These are phyloP conservation scores for Cotesia congregata DNA, from an alignment of 2,888 invertebrate species.

Conservation along the genomic window DNA sequence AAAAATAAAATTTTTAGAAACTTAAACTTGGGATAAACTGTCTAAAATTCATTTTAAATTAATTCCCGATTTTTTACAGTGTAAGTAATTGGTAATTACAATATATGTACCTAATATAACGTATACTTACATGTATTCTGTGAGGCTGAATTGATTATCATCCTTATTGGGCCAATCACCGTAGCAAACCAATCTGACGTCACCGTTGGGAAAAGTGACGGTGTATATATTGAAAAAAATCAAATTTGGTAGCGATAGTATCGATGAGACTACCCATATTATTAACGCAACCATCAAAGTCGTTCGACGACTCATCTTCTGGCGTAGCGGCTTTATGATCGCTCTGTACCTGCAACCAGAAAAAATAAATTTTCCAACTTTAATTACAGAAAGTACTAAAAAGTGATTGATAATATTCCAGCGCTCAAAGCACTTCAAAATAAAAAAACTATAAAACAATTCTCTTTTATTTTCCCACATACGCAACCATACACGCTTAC, in stretches of 20 bases:
- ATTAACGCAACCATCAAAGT: slow-evolving; percentile 86
- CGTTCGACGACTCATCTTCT: slow-evolving; percentile 86
- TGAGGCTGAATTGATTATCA: slow-evolving; percentile 78
- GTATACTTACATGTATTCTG: slow-evolving; percentile 81
- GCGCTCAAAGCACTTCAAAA: no score
- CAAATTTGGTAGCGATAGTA: slow-evolving; percentile 88
- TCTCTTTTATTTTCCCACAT: no score
- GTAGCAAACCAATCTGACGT: slow-evolving; percentile 82
- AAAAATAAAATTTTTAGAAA: no score
- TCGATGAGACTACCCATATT: slow-evolving; percentile 87
- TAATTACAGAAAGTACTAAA: background rate
- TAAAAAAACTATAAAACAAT: no score
- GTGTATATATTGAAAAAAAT: slow-evolving; percentile 84
- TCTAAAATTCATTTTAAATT: no score
- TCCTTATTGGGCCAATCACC: slow-evolving; percentile 80
- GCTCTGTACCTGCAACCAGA: slow-evolving; percentile 86
- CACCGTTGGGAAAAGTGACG: slow-evolving; percentile 73
- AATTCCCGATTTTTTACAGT: background rate
- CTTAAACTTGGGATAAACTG: no score
- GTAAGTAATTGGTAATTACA: no score
- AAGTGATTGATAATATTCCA: background rate
- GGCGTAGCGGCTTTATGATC: slow-evolving; percentile 92
- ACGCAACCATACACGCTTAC: no score
- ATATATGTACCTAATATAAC: background rate
- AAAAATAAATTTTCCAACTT: no score